Percentiles rank a stretch among this genome's conserved stretches.
Evolutionary conservation across 1,140 invertebrate genomes (phyloP).

Genomic region (Dreissena rostriformis): DNA sequence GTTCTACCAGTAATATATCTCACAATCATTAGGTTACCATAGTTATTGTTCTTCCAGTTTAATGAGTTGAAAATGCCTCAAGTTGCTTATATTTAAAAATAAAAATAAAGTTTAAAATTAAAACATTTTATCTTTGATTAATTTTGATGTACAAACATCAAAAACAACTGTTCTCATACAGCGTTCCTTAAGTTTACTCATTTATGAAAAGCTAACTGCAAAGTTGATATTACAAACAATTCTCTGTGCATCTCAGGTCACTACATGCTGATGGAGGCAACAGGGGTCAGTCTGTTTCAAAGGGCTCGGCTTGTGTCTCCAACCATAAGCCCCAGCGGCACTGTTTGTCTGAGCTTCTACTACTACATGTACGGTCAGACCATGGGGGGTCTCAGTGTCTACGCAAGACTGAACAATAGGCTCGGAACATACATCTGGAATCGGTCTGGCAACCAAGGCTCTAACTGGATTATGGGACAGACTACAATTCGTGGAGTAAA

Average conservation of each 20-base stretch:
- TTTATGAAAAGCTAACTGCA: too few relatives aligned
- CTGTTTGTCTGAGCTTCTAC: constrained; percentile 79
- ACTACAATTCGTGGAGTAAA: constrained; percentile 61
- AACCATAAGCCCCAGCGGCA: constrained; percentile 44
- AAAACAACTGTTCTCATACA: too few relatives aligned
- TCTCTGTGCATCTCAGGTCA: constrained; percentile 58
- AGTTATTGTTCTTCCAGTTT: too few relatives aligned
- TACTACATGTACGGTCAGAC: constrained; percentile 76
- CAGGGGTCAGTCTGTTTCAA: constrained; percentile 55
- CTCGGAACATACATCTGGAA: constrained; percentile 66
- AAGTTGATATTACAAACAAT: too few relatives aligned
- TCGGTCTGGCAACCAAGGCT: constrained; percentile 69
- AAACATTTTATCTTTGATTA: too few relatives aligned
- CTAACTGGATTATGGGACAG: constrained; percentile 70
- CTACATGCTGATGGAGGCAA: constrained; percentile 73
- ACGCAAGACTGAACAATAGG: constrained; percentile 52
- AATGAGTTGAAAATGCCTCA: too few relatives aligned
- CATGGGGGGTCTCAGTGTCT: constrained; percentile 69
- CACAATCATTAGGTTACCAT: too few relatives aligned
- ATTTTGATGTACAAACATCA: too few relatives aligned
- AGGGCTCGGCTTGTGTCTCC: constrained; percentile 74
- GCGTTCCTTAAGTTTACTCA: too few relatives aligned
- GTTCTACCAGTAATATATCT: too few relatives aligned
- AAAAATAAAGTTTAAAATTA: too few relatives aligned
- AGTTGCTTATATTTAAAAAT: too few relatives aligned